Evolutionary conservation across 2,113 vertebrate genomes (phyloP).

Genomic region (Penelope pileata): DNA sequence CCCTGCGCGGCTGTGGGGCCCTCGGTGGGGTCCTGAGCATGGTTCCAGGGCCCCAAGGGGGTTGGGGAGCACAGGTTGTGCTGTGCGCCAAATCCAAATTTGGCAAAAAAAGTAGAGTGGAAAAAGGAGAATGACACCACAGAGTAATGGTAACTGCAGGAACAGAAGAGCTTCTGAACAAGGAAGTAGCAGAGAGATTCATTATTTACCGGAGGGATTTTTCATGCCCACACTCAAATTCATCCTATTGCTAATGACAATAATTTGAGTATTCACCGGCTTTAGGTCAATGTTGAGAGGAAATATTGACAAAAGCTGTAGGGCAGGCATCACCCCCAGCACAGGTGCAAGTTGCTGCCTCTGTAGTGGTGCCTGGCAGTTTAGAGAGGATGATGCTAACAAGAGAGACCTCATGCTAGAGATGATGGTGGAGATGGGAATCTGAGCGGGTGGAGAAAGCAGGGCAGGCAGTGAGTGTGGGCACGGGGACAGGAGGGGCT

Average conservation of each 20-base stretch:
- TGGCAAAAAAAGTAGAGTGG: background rate
- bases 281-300: background rate
- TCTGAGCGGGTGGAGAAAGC: background rate
- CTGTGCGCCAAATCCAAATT: background rate
- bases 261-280: background rate
- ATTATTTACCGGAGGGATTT: background rate
- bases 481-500: background rate
- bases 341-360: background rate
- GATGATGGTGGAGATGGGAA: background rate
- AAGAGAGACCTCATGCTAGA: background rate
- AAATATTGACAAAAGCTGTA: background rate
- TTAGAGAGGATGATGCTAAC: background rate
- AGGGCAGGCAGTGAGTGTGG: background rate
- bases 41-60: background rate
- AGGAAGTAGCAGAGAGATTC: background rate
- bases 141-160: background rate
- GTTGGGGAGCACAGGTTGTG: background rate
- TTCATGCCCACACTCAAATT: background rate
- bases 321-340: background rate
- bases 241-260: background rate
- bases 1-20: background rate
- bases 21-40: no score
- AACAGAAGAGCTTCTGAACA: background rate
- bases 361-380: fast-evolving
- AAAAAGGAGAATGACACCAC: background rate